Conservation (phyloP, 2,888 invertebrate genomes). For the Cerastis rubricosa region DNA sequence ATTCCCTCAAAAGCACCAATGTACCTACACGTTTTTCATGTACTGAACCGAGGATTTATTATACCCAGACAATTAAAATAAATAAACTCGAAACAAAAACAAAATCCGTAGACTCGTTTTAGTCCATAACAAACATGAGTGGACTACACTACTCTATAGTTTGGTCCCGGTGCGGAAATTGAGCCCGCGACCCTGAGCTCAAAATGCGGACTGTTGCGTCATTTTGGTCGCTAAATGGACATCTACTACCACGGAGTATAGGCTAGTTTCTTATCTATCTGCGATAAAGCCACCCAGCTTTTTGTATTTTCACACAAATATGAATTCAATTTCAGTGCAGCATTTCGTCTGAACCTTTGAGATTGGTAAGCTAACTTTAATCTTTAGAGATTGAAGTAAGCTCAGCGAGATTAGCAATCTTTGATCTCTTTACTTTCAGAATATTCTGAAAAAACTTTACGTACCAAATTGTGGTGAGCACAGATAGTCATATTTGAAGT, state of each 20-base stretch:
- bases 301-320: neutral
- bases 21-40: neutral
- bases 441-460: neutral
- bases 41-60: neutral
- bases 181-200: slow-evolving; percentile 37
- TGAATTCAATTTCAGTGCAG: slow-evolving; percentile 16
- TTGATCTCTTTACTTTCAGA: neutral
- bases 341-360: neutral
- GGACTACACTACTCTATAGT: slow-evolving; percentile 4
- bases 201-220: slow-evolving; percentile 46
- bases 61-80: neutral
- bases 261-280: slow-evolving; percentile 15
- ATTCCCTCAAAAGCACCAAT: neutral
- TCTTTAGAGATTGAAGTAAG: neutral
- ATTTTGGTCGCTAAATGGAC: slow-evolving; percentile 46
- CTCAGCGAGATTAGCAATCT: neutral
- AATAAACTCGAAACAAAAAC: slow-evolving; percentile 6
- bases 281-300: slow-evolving; percentile 3
- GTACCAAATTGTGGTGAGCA: neutral
- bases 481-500: neutral
- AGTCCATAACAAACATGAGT: slow-evolving; percentile 19
- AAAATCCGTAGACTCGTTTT: slow-evolving; percentile 10
- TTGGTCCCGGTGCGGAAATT: slow-evolving; percentile 48
- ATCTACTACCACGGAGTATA: neutral
- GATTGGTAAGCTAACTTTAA: neutral